Percentiles rank a stretch among this genome's conserved stretches.
Evolutionary conservation across 2,113 vertebrate genomes (phyloP).

Genomic region (Tursiops truncatus): DNA sequence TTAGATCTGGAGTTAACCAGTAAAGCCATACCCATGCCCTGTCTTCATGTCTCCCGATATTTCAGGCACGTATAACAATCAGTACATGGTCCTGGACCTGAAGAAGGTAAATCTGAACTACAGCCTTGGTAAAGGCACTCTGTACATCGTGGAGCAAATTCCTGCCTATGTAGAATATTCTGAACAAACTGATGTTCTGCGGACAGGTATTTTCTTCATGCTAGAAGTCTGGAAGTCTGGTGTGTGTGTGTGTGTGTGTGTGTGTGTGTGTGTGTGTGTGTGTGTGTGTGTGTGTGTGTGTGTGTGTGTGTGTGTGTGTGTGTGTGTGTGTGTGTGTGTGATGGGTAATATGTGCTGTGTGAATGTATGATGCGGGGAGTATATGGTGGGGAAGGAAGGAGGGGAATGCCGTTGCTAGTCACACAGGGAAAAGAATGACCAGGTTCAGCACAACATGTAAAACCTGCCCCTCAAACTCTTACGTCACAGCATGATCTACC

Average conservation of each 20-base stretch:
- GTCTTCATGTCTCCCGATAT: background rate
- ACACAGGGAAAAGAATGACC: background rate
- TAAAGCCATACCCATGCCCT: background rate
- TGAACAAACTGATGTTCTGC: slow-evolving; percentile 91
- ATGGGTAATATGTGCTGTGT: background rate
- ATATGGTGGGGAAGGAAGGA: background rate
- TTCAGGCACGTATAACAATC: slow-evolving; percentile 95
- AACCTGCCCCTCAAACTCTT: background rate
- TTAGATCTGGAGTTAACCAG: background rate
- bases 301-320: too few species aligned
- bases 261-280: too few species aligned
- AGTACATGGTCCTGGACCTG: slow-evolving; percentile 94
- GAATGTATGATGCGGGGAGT: background rate
- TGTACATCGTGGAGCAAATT: slow-evolving; percentile 94
- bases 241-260: too few species aligned
- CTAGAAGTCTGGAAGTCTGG: background rate
- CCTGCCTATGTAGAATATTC: slow-evolving; percentile 92
- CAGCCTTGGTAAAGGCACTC: slow-evolving; percentile 85
- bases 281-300: too few species aligned
- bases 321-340: too few species aligned
- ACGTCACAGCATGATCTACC: too few species aligned
- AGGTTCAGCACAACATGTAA: background rate
- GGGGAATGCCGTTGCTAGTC: background rate
- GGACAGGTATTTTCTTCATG: slow-evolving; percentile 85
- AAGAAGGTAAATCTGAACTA: slow-evolving; percentile 87